Base-by-base conservation (phyloP, 1,140 invertebrate genomes). In the Penaeus indicus region DNA sequence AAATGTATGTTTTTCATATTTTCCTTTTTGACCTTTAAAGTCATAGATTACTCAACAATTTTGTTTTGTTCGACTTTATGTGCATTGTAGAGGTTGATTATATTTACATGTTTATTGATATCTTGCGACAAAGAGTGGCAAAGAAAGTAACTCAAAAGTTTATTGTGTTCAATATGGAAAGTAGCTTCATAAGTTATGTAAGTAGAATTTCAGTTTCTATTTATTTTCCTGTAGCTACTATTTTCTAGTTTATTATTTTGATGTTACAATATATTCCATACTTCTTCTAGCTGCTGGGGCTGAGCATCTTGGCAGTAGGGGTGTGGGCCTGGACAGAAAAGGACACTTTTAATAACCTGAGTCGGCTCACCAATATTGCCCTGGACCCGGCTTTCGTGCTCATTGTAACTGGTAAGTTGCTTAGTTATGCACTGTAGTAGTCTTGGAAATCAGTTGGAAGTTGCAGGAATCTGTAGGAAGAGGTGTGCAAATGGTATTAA, bases 291-390 rank as follows among this genome's bases (percentile, higher is more conserved):
- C 94, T 98, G 91, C 93, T 97, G 75, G 98, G 97, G 18, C 94
- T 98, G 32, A 94, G 95, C 54, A 95, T 99, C 88, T 94, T 97
- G 92, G 96, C 96, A 11, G 95, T 99, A 79, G 98, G 98, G 69
- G 94, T 98, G 80, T 99, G 98, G 98, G 98, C 98, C 79, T 99
- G 98, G 97, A 96, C 96, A 69, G 98, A 99, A 93, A 99, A 99
- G 93, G 97, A 99, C 92, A 98, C 97, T 89, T 98, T 99, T 92
- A 97, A 96, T 92, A 99, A 98, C 93, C 94, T 99, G 64, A 95
- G 96, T 42, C 95, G 96, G 90, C 85, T 92, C 84, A 93, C 93
- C 11, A 93, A 93, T 87, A 95, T 99, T 85, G 96, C 97, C 11
- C 93, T 99, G 79, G 98, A 99, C 94, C 98, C 98, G 81, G 98